These are phyloP conservation scores for Phoebastria nigripes DNA, from an alignment of 2,797 vertebrate species.

Conservation along the genomic window DNA sequence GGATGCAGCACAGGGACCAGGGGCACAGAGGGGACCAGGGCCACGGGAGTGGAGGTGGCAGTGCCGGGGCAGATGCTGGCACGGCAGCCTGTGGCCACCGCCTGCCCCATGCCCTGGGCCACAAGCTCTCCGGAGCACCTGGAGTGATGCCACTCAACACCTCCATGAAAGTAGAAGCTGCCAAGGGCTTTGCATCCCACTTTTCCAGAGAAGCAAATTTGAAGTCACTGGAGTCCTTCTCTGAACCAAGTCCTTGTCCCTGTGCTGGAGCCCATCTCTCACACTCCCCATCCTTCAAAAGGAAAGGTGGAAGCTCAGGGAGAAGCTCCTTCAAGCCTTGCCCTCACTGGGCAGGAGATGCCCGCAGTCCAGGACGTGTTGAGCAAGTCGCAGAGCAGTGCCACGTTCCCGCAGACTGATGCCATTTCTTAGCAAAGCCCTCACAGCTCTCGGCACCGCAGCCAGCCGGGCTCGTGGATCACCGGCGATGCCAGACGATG, in stretches of 20 bases:
- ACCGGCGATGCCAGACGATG: rapidly evolving
- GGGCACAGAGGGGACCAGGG: neutral
- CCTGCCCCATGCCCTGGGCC: neutral
- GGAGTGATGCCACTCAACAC: neutral
- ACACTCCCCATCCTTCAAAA: rapidly evolving
- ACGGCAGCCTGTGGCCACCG: neutral
- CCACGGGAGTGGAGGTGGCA: rapidly evolving
- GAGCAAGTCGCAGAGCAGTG: neutral
- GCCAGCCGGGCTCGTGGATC: rapidly evolving
- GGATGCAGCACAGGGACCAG: neutral
- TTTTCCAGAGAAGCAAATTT: neutral
- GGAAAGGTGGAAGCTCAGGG: neutral
- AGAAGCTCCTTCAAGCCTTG: neutral
- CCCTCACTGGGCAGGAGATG: neutral
- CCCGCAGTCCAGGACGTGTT: rapidly evolving
- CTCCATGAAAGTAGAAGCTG: neutral
- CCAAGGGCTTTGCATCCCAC: neutral
- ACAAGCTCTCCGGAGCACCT: rapidly evolving
- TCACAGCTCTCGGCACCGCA: rapidly evolving
- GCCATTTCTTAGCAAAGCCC: neutral
- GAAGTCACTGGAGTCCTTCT: neutral
- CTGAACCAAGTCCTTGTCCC: too few species aligned
- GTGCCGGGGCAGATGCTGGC: neutral
- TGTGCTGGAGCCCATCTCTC: rapidly evolving
- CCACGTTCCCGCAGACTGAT: rapidly evolving